These are phyloP conservation scores for Heliconius ethilla DNA, from an alignment of 2,888 invertebrate species.

Conservation along the genomic window DNA sequence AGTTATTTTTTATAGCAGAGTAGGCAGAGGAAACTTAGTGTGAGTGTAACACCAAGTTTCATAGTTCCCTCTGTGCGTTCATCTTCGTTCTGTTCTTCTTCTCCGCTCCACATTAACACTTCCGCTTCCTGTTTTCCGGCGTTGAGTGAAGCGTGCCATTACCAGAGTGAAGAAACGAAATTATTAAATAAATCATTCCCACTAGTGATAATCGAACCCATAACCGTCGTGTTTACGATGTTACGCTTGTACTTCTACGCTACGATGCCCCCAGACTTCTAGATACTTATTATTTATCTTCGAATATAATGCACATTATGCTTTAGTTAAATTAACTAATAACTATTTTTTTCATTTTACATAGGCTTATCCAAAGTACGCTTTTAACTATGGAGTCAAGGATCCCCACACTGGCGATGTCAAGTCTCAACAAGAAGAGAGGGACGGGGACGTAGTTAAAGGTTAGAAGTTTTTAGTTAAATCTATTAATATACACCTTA, in stretches of 20 bases:
- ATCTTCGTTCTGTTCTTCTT: too few relatives aligned
- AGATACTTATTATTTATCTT: too few relatives aligned
- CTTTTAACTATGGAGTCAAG: conserved; percentile 86
- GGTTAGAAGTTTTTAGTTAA: conserved; percentile 62
- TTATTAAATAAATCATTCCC: too few relatives aligned
- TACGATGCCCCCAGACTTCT: too few relatives aligned
- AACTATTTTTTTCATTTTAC: conserved; percentile 25
- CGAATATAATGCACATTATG: not conserved
- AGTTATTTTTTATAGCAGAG: not conserved
- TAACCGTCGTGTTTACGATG: too few relatives aligned
- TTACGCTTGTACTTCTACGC: too few relatives aligned
- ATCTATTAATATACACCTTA: not conserved
- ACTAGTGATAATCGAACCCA: too few relatives aligned
- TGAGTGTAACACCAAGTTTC: not conserved
- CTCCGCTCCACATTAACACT: too few relatives aligned
- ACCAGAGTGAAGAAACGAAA: too few relatives aligned
- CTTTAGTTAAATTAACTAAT: not conserved
- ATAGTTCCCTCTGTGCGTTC: too few relatives aligned
- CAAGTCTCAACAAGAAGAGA: conserved; percentile 85
- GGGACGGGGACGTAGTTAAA: conserved; percentile 87
- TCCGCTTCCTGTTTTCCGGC: too few relatives aligned
- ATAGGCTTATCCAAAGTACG: conserved; percentile 86
- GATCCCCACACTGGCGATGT: conserved; percentile 88
- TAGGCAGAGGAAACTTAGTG: not conserved
- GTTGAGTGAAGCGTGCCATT: too few relatives aligned